Evolutionary conservation across 1,140 invertebrate species (phyloP).

Genomic region (Drosophila parabipectinata): DNA sequence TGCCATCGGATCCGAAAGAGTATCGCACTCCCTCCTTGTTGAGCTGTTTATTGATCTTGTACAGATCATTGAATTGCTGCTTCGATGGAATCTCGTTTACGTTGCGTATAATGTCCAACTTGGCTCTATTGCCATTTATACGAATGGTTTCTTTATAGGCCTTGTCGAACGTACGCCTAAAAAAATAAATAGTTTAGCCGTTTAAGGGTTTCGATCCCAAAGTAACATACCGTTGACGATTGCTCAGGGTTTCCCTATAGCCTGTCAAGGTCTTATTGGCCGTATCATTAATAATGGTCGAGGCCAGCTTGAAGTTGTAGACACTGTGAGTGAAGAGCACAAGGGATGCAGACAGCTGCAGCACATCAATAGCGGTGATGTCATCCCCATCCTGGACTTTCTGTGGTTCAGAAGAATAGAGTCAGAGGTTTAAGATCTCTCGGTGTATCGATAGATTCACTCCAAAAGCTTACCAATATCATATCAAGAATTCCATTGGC

Average conservation of each 20-base stretch:
- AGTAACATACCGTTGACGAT: conserved; percentile 51
- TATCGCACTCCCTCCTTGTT: conserved; percentile 56
- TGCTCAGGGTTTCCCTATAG: conserved; percentile 60
- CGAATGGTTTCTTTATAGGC: conserved; percentile 66
- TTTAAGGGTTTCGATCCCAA: neutral
- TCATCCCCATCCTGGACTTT: conserved; percentile 65
- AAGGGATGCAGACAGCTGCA: conserved; percentile 69
- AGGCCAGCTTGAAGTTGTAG: conserved; percentile 70
- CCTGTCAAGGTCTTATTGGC: conserved; percentile 32
- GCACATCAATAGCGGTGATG: conserved; percentile 54
- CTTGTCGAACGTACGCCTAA: conserved; percentile 69
- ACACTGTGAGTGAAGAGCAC: conserved; percentile 66
- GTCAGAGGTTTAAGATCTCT: neutral
- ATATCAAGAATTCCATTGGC: conserved; percentile 58
- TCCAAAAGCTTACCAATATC: conserved; percentile 43
- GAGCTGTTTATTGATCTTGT: conserved; percentile 68
- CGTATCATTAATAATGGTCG: conserved; percentile 64
- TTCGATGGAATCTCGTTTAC: conserved; percentile 72
- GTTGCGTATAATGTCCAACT: conserved; percentile 70
- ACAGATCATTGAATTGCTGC: conserved; percentile 75
- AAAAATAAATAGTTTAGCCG: neutral
- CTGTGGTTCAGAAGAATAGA: conserved; percentile 8
- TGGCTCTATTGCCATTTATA: conserved; percentile 49
- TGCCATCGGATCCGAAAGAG: conserved; percentile 45
- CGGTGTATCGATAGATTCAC: neutral